These are phyloP conservation scores for Temnothorax ravouxi DNA, from an alignment of 2,888 invertebrate genomes.

Conservation along the genomic window DNA sequence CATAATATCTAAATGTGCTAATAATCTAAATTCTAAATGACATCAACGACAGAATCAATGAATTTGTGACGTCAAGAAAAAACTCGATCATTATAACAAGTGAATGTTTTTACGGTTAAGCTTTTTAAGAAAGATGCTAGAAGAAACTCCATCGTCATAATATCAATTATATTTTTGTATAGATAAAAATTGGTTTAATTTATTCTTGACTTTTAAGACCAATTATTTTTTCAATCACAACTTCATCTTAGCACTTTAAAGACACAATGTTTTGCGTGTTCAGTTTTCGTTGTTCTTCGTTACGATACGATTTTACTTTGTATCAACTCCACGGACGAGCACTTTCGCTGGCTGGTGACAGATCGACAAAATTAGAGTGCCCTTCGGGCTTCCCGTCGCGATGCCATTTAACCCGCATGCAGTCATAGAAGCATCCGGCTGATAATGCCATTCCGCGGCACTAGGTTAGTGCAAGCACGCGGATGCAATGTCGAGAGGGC, in stretches of 20 bases:
- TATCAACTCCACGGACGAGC: neutral
- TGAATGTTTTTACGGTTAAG: neutral
- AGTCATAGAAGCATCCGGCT: slow-evolving; percentile 72
- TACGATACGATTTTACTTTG: slow-evolving; percentile 7
- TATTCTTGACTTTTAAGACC: no score
- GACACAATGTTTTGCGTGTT: neutral
- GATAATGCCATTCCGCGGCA: slow-evolving; percentile 77
- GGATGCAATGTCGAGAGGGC: slow-evolving; percentile 73
- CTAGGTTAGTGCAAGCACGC: slow-evolving; percentile 81
- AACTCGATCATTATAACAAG: neutral
- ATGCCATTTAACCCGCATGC: slow-evolving; percentile 65
- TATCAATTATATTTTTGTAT: neutral
- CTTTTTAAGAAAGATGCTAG: neutral
- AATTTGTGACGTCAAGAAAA: slow-evolving; percentile 39
- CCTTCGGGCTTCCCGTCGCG: slow-evolving; percentile 58
- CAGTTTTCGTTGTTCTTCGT: neutral
- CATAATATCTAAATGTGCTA: slow-evolving; percentile 59
- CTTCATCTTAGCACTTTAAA: neutral
- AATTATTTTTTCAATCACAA: neutral
- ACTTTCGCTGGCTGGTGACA: slow-evolving; percentile 36
- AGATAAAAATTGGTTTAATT: neutral
- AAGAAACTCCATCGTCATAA: neutral
- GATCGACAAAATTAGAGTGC: slow-evolving; percentile 59
- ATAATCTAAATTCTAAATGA: neutral
- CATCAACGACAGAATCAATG: slow-evolving; percentile 37